Percentiles rank a stretch among this genome's conserved stretches.
phyloP scores from a whole-genome alignment of 2,113 vertebrate genomes.

The Dasyprocta punctata region DNA sequence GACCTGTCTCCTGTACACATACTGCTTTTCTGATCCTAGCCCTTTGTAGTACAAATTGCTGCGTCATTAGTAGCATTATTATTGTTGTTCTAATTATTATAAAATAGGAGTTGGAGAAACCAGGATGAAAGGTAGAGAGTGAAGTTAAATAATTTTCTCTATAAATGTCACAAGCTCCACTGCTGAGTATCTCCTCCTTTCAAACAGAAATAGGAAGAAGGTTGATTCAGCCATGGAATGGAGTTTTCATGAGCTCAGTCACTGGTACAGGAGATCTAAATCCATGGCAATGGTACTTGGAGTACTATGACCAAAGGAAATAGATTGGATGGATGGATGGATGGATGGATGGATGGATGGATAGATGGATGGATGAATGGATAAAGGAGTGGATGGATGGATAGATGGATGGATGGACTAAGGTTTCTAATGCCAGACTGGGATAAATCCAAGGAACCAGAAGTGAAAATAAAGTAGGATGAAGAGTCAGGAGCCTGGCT shows the following conservation, averaged over 20 bases:
- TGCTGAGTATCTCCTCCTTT: background rate
- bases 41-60: background rate
- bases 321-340: background rate
- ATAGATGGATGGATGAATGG: background rate
- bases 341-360: background rate
- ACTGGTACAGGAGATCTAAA: background rate
- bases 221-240: background rate
- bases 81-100: background rate
- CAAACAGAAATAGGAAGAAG: background rate
- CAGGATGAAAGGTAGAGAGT: background rate
- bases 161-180: background rate
- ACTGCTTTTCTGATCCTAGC: constrained; percentile 4
- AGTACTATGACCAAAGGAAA: background rate
- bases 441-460: background rate
- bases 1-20: background rate
- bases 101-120: constrained; percentile 3
- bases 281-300: background rate
- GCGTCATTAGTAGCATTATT: background rate
- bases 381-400: background rate
- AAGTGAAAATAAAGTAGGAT: background rate
- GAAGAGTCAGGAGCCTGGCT: background rate
- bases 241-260: background rate
- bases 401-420: background rate
- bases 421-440: background rate
- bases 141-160: background rate